Base-by-base conservation (phyloP, 2,113 vertebrate genomes). In the Zosterops borbonicus region DNA sequence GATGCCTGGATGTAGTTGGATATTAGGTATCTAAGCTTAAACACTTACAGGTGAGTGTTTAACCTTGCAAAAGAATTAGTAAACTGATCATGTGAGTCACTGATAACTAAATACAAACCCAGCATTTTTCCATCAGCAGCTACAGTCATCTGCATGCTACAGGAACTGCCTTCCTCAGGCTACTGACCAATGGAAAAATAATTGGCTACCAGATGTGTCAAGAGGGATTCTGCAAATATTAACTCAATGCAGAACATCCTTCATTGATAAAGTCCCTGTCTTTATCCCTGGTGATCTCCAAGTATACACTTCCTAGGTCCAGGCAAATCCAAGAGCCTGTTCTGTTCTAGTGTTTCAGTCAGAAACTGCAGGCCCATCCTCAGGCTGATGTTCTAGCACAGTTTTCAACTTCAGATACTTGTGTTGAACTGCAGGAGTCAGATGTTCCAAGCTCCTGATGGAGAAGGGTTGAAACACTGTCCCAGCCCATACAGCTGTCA, bases 331-430 rank as follows among this genome's bases (percentile, higher is more conserved):
- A 82, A 58, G 46, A 94, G 20, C 31, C 52, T 9, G 8, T 9
- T 93, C 81, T 47, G 16, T 53, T 59, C 41, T 7, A 63, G 20
- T 46, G n/a, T 64, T 92, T 79, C 53, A 52, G 35, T 52, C 47
- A 81, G 65, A 90, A 69, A 39, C 77, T 65, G 39, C 31, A 68
- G n/a, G 41, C 0, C 0, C 50, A 23, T 44, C 18, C 68, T 86
- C 23, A 75, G 35, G 64, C 19, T 82, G 46, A 76, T 4, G 11
- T 71, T 85, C 63, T 65, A 92, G 49, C 60, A 73, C 6, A 55
- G 37, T 67, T 95, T 92, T 75, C 39, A 60, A 49, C 42, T 87
- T 89, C 56, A 68, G 77, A 75, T 47, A 22, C 44, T 69, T 80
- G 50, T 17, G 52, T 0, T 39, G 55, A 92, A 63, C 31, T 33